A percentile compares a stretch with the other conserved stretches of the same genome.
phyloP scores from a whole-genome alignment of 2,797 vertebrate species.

The Parotocinclus haroldoi region DNA sequence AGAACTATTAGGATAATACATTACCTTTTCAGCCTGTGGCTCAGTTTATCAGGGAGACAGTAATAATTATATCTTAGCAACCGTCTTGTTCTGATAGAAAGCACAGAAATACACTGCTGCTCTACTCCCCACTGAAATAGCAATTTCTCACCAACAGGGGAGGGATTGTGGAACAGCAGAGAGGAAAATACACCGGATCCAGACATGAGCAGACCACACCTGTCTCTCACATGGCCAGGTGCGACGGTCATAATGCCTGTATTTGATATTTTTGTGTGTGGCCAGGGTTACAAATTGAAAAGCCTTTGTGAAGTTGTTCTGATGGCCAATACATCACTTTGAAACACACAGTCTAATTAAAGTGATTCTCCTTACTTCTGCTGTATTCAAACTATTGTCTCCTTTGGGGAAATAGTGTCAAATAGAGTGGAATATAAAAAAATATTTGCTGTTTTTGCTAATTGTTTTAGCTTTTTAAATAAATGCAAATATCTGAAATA shows the following conservation, averaged over 20 bases:
- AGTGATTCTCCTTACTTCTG: background rate
- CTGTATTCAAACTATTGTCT: too few relatives aligned
- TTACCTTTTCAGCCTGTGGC: conserved; percentile 69
- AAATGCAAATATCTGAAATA: too few relatives aligned
- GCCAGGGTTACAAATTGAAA: background rate
- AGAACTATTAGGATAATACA: conserved; percentile 74
- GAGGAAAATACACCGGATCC: conserved; percentile 74
- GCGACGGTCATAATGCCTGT: conserved; percentile 26
- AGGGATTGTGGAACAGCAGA: conserved; percentile 69
- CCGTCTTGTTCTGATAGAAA: conserved; percentile 69
- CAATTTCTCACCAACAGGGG: conserved; percentile 49
- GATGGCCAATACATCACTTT: background rate
- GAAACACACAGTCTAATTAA: conserved; percentile 19
- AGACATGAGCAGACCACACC: conserved; percentile 44
- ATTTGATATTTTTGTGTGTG: conserved; percentile 31
- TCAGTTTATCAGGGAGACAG: conserved; percentile 71
- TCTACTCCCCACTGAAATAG: conserved; percentile 23
- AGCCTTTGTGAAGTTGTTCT: background rate
- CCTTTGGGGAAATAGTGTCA: too few relatives aligned
- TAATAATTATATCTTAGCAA: conserved; percentile 79
- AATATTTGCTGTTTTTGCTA: too few relatives aligned
- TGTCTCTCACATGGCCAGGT: conserved; percentile 40
- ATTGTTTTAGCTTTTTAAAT: too few relatives aligned
- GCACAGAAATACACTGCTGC: conserved; percentile 51
- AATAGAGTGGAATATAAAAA: too few relatives aligned